Evolutionary conservation across 2,888 invertebrate genomes (phyloP), one percentile per base, ranked within the genome.

Genomic region (Onchidella celtica): DNA sequence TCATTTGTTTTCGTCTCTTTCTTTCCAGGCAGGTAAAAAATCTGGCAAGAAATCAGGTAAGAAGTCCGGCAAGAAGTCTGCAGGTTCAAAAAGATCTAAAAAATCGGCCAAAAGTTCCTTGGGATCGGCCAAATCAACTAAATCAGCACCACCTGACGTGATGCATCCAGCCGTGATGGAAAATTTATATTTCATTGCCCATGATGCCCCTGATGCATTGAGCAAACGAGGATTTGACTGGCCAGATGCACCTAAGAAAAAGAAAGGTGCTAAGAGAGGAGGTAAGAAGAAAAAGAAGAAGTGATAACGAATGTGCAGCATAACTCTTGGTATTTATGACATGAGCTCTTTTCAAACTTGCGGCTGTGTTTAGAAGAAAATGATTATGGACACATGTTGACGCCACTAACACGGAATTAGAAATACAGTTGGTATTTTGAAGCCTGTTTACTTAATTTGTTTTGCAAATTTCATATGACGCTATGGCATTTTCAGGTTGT

Each of bases 121-220:
- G 82, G 86, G 87, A 66, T 86, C 87, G n/a, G 83, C 83, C 38
- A 90, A 90, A 69, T 86, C 87, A n/a, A 82, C 83, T 24, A 90
- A 90, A 83, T 87, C 88, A 21, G 87, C 88, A 74, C 83, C 86
- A 61, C 87, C 73, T 27, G 85, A 86, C 70, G 79, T 84, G 57
- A 73, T 86, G 63, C 97, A 97, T 85, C 97, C 97, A 88, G 96
- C 96, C 2, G 97, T 97, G 0, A 97, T 98, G 97, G 96, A 97
- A 86, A 98, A 98, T 91, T 97, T 98, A 0, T 98, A 98, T 92
- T 97, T 97, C 90, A 97, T 97, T 0, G 98, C 98, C 87, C 98
- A 98, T 91, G 97, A 97, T 92, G 96, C 97, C 0, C 97, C 97
- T 93, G 97, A 98, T 91, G 95, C 98, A 14, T 94, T 98, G 21